Evolutionary conservation across 2,888 invertebrate genomes (phyloP).

Genomic region (Cremastinae sp.): DNA sequence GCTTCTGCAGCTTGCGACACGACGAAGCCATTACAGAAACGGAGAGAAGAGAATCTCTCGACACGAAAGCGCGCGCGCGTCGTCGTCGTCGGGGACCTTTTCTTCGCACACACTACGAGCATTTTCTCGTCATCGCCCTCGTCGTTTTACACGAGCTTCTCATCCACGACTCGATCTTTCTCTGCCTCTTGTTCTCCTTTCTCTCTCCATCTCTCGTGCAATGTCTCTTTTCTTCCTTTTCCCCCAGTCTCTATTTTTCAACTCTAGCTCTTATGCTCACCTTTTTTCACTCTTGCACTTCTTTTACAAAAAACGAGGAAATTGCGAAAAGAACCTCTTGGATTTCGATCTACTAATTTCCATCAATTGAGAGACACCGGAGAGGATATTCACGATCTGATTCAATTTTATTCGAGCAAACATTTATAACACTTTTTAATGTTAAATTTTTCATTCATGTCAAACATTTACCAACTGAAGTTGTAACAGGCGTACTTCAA

Average conservation of each 20-base stretch:
- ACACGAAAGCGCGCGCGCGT: slow-evolving; percentile 28
- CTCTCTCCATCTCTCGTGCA: no score
- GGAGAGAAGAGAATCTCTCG: slow-evolving; percentile 4
- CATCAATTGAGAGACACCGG: no score
- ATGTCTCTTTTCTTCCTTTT: slow-evolving; percentile 21
- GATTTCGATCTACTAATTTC: no score
- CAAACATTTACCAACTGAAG: no score
- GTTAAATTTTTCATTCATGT: no score
- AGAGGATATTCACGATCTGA: no score
- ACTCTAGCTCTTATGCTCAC: slow-evolving; percentile 42
- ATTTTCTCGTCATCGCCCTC: slow-evolving; percentile 31
- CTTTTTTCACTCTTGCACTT: slow-evolving; percentile 36
- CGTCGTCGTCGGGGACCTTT: slow-evolving; percentile 49
- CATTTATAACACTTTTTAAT: no score
- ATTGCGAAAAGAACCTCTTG: no score
- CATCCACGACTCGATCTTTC: slow-evolving; percentile 59
- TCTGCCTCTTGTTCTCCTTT: slow-evolving; percentile 32
- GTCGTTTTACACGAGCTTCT: slow-evolving; percentile 47
- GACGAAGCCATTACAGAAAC: slow-evolving; percentile 76
- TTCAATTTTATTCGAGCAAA: no score
- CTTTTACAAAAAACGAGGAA: no score
- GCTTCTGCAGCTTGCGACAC: slow-evolving; percentile 74
- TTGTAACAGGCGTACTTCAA: no score
- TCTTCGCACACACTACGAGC: slow-evolving; percentile 44
- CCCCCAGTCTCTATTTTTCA: slow-evolving; percentile 36